Percentiles rank a stretch among this genome's conserved stretches.
These are phyloP conservation scores for Acronicta aceris DNA, from an alignment of 2,888 invertebrate genomes.

Conservation along the genomic window DNA sequence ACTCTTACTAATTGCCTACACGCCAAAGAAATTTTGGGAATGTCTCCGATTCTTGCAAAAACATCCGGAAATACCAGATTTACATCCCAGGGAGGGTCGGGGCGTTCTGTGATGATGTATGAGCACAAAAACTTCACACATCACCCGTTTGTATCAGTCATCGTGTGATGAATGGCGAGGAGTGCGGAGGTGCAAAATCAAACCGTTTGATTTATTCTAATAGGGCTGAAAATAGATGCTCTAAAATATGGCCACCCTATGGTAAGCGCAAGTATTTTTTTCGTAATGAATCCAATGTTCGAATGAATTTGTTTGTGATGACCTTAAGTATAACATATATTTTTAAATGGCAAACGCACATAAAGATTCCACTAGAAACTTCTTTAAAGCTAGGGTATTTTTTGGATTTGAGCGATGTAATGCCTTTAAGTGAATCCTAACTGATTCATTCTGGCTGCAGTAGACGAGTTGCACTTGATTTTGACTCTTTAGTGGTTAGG, in stretches of 20 bases:
- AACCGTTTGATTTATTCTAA: slow-evolving; percentile 70
- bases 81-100: slow-evolving; percentile 20
- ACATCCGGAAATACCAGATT: slow-evolving; percentile 42
- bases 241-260: slow-evolving; percentile 2
- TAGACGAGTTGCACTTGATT: no score
- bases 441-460: neutral
- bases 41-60: slow-evolving; percentile 52
- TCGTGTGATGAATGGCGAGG: slow-evolving; percentile 69
- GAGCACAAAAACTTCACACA: slow-evolving; percentile 67
- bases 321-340: no score
- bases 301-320: no score
- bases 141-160: slow-evolving; percentile 71
- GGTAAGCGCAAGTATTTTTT: neutral
- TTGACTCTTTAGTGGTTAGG: no score
- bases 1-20: slow-evolving; percentile 59
- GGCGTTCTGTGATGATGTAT: slow-evolving; percentile 78
- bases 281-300: no score
- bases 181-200: slow-evolving; percentile 72
- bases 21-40: slow-evolving; percentile 60
- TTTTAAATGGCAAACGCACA: no score
- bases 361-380: no score
- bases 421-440: no score
- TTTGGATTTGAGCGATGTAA: no score
- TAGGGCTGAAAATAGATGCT: slow-evolving; percentile 37
- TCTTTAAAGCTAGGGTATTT: no score